Conservation (phyloP, 2,113 vertebrate species). For the Sialia sialis region DNA sequence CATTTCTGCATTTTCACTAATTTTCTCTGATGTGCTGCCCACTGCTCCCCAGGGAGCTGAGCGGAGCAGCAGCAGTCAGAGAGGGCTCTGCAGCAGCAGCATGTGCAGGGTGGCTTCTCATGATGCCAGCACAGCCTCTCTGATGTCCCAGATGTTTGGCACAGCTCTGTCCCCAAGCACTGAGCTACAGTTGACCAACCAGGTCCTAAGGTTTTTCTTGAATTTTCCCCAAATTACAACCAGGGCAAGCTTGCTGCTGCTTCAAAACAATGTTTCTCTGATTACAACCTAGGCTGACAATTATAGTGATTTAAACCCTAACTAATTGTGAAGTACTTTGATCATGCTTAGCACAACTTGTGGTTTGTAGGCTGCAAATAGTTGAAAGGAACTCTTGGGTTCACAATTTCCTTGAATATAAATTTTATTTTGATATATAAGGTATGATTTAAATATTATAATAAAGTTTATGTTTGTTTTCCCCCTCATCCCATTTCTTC, state of each 20-base stretch:
- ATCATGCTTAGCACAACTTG: slow-evolving; percentile 66
- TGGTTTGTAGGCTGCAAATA: slow-evolving; percentile 55
- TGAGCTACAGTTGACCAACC: neutral
- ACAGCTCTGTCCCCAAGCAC: neutral
- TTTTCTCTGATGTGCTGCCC: neutral
- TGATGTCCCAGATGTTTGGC: neutral
- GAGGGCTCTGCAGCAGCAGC: neutral
- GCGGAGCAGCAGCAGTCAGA: fast-evolving
- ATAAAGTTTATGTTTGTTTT: slow-evolving; percentile 29
- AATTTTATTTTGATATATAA: slow-evolving; percentile 60
- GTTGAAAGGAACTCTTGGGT: slow-evolving; percentile 61
- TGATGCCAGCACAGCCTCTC: neutral
- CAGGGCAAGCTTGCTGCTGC: slow-evolving; percentile 16
- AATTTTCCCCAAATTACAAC: slow-evolving; percentile 52
- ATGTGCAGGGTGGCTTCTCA: neutral
- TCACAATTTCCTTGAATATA: slow-evolving; percentile 67
- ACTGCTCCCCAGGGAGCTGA: neutral
- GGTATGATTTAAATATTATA: slow-evolving; percentile 54
- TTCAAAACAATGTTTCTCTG: slow-evolving; percentile 62
- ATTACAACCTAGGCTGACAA: slow-evolving; percentile 70
- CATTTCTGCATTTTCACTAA: neutral
- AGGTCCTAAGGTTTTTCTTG: neutral
- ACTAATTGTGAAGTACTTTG: slow-evolving; percentile 73
- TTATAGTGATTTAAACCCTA: slow-evolving; percentile 75
- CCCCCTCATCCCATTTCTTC: neutral